Evolutionary conservation across 2,888 invertebrate genomes (phyloP).

Genomic region (Erynnis tages): DNA sequence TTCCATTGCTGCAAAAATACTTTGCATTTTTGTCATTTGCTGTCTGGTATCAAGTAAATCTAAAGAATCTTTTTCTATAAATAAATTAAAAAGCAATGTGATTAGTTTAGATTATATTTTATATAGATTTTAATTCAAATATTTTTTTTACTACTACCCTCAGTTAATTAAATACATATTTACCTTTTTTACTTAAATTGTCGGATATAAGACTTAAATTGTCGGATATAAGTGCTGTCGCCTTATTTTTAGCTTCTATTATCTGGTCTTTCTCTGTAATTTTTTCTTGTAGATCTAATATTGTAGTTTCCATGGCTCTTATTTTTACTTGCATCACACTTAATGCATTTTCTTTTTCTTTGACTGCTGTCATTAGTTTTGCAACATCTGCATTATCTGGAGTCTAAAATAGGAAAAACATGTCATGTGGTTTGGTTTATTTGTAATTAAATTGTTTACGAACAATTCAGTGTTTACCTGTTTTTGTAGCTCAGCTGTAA

Average conservation of each 20-base stretch:
- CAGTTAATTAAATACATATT: too few relatives aligned
- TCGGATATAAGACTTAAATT: conserved; percentile 77
- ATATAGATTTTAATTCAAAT: too few relatives aligned
- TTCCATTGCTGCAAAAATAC: conserved; percentile 87
- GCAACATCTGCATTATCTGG: conserved; percentile 57
- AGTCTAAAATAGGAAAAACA: background rate
- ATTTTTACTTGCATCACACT: conserved; percentile 70
- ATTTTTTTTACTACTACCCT: too few relatives aligned
- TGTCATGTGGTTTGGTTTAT: too few relatives aligned
- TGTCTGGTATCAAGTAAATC: conserved; percentile 88
- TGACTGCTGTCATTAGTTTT: conserved; percentile 85
- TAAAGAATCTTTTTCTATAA: conserved; percentile 84
- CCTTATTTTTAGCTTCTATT: conserved; percentile 90
- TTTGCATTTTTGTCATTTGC: conserved; percentile 91
- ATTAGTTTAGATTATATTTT: conserved; percentile 5
- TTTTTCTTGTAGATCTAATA: conserved; percentile 91
- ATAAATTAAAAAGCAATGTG: conserved; percentile 18
- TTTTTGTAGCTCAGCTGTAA: conserved; percentile 39
- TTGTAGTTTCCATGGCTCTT: conserved; percentile 86
- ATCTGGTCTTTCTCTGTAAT: conserved; percentile 91
- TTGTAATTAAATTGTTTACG: too few relatives aligned
- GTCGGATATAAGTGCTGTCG: conserved; percentile 89
- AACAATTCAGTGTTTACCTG: background rate
- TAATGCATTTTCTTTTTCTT: conserved; percentile 72
- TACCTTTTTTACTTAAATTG: conserved; percentile 84